Base-by-base conservation (phyloP, 2,888 invertebrate species). In the Apamea sordens region DNA sequence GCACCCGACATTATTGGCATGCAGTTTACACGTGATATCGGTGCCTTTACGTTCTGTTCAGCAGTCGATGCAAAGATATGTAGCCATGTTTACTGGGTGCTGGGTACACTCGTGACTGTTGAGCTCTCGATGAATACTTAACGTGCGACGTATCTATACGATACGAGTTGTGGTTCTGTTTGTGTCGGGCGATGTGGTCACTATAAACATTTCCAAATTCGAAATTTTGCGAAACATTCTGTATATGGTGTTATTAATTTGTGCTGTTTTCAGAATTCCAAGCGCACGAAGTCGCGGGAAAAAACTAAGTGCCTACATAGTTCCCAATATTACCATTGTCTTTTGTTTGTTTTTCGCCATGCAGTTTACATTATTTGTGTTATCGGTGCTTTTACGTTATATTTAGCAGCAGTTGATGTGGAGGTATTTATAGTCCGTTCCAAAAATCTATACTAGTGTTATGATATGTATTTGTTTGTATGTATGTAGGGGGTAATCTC, bases 1-100 rank as follows among this genome's bases (percentile, higher is more conserved):
- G 87, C 77, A 80, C 82, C 74, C 80, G 80, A 87, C 86, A 84
- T 80, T 87, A 88, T 84, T 86, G 83, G 79, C 69, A 32, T 80
- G 83, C 81, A 85, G 85, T 88, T 88, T 84, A 85, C 90, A 87
- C 86, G 85, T 79, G 76, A 82, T 83, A 78, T 82, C 73, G 80
- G 59, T 61, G 79, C 83, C 78, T 87, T 80, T 71, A 77, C 80
- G 76, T 68, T 69, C n/a, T 76, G 82, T 76, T 59, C 80, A 76
- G 78, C 72, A 71, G 77, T 70, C 80, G 79, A 80, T 86, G n/a
- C 64, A 53, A 86, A 78, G 87, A 80, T 89, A 80, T 80, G 64
- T 80, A 47, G 69, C 53, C 67, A 73, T 80, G 84, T 70, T 80
- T 86, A 79, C 84, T 65, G 47, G 69, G 41, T 73, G 67, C 50